phyloP scores from a whole-genome alignment of 2,113 vertebrate genomes.

The Lamprotornis superbus region DNA sequence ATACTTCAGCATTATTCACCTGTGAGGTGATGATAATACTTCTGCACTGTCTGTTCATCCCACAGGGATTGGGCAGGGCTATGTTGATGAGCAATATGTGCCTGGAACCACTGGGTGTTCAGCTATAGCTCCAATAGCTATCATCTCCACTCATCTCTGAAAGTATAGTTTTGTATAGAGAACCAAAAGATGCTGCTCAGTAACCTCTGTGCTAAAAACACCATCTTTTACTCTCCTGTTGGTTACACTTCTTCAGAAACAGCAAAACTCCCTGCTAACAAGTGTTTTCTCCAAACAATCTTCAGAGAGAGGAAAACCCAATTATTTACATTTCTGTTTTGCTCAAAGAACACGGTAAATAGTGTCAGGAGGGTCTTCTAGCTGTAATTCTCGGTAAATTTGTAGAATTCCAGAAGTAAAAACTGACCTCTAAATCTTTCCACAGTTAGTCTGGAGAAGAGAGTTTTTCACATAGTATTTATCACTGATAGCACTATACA shows the following conservation, averaged over 20 bases:
- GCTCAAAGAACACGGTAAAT: not conserved
- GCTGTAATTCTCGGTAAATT: not conserved
- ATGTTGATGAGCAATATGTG: not conserved
- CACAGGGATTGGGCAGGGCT: not conserved
- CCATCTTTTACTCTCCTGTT: not conserved
- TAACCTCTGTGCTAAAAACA: not conserved
- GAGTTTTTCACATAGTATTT: not conserved
- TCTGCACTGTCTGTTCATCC: not conserved
- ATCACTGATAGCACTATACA: not conserved
- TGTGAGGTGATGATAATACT: not conserved
- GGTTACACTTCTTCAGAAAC: not conserved
- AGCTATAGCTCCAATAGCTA: not conserved
- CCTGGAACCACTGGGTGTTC: not conserved
- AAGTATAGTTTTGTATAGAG: not conserved
- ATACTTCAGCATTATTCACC: not conserved
- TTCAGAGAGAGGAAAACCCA: not conserved
- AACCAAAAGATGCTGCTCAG: not conserved
- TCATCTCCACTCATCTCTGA: not conserved
- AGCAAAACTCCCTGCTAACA: not conserved
- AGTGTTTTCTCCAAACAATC: not conserved
- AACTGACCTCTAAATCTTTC: not conserved
- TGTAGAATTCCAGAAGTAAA: not conserved
- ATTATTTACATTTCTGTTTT: not conserved
- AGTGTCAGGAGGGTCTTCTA: not conserved
- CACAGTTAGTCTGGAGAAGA: not conserved